Percentiles rank a stretch among this genome's conserved stretches.
Conservation (phyloP, 2,113 vertebrate genomes). For the Atlantisia rogersi region DNA sequence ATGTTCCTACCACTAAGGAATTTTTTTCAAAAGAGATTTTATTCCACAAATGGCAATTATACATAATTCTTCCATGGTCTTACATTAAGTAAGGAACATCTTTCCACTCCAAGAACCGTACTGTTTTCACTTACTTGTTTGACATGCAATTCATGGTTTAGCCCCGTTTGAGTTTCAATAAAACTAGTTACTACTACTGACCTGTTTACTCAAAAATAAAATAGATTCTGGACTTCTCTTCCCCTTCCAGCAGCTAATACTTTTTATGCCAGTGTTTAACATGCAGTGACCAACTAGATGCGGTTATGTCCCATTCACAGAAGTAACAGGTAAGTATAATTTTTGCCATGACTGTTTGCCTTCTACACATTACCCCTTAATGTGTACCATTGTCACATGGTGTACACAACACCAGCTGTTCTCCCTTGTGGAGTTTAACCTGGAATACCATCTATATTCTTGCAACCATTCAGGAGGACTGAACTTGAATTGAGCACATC, state of each 20-base stretch:
- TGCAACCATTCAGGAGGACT: neutral
- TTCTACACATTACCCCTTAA: neutral
- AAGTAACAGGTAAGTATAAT: neutral
- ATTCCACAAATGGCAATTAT: neutral
- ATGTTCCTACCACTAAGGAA: neutral
- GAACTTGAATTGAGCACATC: neutral
- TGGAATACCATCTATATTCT: neutral
- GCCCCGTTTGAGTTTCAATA: neutral
- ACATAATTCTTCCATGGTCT: neutral
- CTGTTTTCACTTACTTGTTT: neutral
- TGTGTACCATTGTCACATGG: accelerated
- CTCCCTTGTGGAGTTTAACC: neutral
- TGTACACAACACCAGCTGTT: neutral
- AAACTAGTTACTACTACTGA: neutral
- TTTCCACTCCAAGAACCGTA: neutral
- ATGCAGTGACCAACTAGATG: neutral
- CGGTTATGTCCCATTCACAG: neutral
- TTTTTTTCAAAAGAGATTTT: neutral
- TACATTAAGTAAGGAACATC: neutral
- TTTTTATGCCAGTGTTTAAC: neutral
- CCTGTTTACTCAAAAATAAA: neutral
- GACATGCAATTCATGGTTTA: neutral
- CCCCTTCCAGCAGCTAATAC: neutral
- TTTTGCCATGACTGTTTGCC: neutral
- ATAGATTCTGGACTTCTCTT: neutral